Evolutionary conservation across 2,113 vertebrate species (phyloP).

Genomic region (Caracal caracal): DNA sequence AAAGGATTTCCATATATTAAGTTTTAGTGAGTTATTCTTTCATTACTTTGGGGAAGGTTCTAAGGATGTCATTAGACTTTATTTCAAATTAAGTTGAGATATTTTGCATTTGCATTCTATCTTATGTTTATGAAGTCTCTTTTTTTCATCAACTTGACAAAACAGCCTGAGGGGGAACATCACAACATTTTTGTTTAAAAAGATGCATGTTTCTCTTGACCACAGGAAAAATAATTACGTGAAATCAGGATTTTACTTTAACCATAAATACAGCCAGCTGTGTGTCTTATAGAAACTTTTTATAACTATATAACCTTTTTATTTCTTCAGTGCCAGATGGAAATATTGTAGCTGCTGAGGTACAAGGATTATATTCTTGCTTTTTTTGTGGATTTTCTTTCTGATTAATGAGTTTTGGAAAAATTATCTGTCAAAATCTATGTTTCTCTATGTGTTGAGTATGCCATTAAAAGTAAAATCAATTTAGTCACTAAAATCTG

Average conservation of each 20-base stretch:
- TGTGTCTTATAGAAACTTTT: slow-evolving; percentile 3
- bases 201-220: background rate
- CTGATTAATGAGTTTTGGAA: background rate
- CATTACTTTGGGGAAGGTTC: background rate
- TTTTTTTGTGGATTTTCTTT: background rate
- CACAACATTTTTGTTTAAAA: background rate
- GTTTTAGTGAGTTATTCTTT: background rate
- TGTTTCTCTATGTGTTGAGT: background rate
- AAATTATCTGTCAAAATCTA: background rate
- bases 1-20: background rate
- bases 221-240: slow-evolving; percentile 1
- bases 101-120: slow-evolving; percentile 13
- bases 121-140: background rate
- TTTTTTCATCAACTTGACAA: background rate
- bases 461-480: background rate
- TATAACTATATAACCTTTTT: background rate
- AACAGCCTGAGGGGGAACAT: background rate
- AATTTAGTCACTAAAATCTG: background rate
- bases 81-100: background rate
- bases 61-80: background rate
- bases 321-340: background rate
- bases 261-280: background rate
- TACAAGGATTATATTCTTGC: background rate
- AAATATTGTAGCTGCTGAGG: background rate
- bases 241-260: slow-evolving; percentile 33